phyloP scores from a whole-genome alignment of 1,140 invertebrate species.

The Solen grandis region DNA sequence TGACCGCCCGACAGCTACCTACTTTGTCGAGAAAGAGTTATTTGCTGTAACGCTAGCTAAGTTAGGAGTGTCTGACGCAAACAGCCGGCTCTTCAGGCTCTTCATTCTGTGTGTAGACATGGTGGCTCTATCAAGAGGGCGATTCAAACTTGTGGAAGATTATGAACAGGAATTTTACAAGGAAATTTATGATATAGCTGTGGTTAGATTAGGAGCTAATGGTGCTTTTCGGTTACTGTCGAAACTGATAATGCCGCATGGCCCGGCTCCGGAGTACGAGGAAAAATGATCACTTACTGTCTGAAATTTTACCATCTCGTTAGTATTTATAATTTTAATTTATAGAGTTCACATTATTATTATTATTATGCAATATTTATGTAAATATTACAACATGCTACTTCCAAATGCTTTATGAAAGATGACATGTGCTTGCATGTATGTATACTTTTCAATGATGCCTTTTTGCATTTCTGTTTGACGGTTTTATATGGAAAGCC shows the following conservation, averaged over 20 bases:
- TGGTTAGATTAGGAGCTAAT: background rate
- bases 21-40: background rate
- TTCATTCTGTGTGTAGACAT: slow-evolving; percentile 3
- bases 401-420: no score
- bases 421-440: no score
- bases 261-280: background rate
- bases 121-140: slow-evolving; percentile 3
- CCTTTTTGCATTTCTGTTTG: no score
- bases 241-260: background rate
- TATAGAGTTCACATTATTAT: no score
- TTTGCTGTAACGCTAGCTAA: background rate
- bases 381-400: no score
- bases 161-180: background rate
- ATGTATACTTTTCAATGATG: no score
- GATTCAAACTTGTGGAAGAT: background rate
- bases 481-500: no score
- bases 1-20: background rate
- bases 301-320: no score
- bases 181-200: slow-evolving; percentile 4
- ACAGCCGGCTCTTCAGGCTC: background rate
- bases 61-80: background rate
- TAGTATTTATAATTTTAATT: no score
- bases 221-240: background rate
- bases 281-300: background rate
- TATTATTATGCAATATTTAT: no score